Evolutionary conservation across 2,888 invertebrate genomes (phyloP).

Genomic region (Eustalomyia histrio): DNA sequence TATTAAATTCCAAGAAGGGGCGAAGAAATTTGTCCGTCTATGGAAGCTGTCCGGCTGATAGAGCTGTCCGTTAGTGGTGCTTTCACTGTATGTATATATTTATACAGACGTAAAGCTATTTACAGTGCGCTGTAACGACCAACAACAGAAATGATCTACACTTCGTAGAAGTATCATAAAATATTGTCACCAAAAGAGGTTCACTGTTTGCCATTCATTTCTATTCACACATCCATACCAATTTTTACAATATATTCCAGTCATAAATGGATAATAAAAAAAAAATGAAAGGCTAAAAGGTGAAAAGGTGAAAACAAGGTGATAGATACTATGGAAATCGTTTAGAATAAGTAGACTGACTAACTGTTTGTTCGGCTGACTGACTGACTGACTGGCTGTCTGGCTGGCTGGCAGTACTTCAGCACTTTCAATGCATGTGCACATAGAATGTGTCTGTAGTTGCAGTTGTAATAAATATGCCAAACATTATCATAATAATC

Average conservation of each 20-base stretch:
- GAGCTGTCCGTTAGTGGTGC: too few species aligned
- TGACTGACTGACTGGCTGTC: too few species aligned
- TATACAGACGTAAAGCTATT: slow-evolving; percentile 5
- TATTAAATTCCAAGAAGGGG: too few species aligned
- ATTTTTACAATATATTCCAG: slow-evolving; percentile 36
- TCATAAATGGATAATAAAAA: slow-evolving; percentile 41
- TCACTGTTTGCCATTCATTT: slow-evolving; percentile 1
- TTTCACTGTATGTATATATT: too few species aligned
- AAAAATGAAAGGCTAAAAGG: slow-evolving; percentile 43
- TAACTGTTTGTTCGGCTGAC: neutral
- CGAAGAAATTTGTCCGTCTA: too few species aligned
- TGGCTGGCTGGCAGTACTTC: too few species aligned
- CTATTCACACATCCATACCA: slow-evolving; percentile 1
- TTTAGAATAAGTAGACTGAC: slow-evolving; percentile 14
- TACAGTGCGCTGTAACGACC: slow-evolving; percentile 15
- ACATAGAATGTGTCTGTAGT: neutral
- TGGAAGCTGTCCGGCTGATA: too few species aligned
- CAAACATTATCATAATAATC: slow-evolving; percentile 62
- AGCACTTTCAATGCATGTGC: too few species aligned
- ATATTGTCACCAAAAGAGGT: slow-evolving; percentile 38
- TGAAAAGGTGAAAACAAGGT: slow-evolving; percentile 50
- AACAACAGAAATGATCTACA: slow-evolving; percentile 30
- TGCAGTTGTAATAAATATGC: slow-evolving; percentile 35
- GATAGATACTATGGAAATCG: slow-evolving; percentile 24
- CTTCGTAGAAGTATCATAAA: slow-evolving; percentile 38